Evolutionary conservation across 23 tunicate species (phyloP).

Genomic region (Halocynthia aurantium): DNA sequence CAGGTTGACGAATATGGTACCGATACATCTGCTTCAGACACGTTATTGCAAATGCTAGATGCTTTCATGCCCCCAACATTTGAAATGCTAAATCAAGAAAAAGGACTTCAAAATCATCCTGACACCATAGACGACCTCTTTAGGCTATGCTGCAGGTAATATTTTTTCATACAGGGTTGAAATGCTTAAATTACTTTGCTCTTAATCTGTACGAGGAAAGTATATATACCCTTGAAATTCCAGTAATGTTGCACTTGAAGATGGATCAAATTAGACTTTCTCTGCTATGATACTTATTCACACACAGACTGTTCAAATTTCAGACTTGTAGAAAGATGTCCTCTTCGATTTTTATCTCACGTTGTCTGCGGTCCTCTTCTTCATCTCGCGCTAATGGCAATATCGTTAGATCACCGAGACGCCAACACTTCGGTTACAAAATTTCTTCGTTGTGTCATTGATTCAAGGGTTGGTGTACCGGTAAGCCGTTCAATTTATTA

Average conservation of each 20-base stretch:
- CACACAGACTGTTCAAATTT: background rate
- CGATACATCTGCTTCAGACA: slow-evolving; percentile 26
- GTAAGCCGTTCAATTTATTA: slow-evolving; percentile 11
- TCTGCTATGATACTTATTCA: too few relatives aligned
- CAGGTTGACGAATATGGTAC: slow-evolving; percentile 91
- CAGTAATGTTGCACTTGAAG: too few relatives aligned
- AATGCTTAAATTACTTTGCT: too few relatives aligned
- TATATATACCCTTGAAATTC: too few relatives aligned
- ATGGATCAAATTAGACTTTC: too few relatives aligned
- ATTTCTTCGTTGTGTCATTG: slow-evolving; percentile 63
- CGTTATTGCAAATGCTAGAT: slow-evolving; percentile 51
- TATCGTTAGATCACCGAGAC: slow-evolving; percentile 74
- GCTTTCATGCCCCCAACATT: slow-evolving; percentile 65
- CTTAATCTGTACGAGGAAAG: too few relatives aligned
- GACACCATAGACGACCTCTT: slow-evolving; percentile 97
- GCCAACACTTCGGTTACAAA: slow-evolving; percentile 89
- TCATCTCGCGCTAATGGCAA: slow-evolving; percentile 69
- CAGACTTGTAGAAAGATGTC: slow-evolving; percentile 77
- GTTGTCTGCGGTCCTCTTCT: slow-evolving; percentile 49
- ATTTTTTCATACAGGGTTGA: too few relatives aligned
- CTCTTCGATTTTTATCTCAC: slow-evolving; percentile 62
- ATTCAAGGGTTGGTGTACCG: slow-evolving; percentile 23
- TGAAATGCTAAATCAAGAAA: slow-evolving; percentile 49
- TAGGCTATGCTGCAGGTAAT: slow-evolving; percentile 70
- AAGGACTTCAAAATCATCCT: slow-evolving; percentile 76